These are phyloP conservation scores for Luffia ferchaultella DNA, from an alignment of 2,888 invertebrate genomes.

Conservation along the genomic window DNA sequence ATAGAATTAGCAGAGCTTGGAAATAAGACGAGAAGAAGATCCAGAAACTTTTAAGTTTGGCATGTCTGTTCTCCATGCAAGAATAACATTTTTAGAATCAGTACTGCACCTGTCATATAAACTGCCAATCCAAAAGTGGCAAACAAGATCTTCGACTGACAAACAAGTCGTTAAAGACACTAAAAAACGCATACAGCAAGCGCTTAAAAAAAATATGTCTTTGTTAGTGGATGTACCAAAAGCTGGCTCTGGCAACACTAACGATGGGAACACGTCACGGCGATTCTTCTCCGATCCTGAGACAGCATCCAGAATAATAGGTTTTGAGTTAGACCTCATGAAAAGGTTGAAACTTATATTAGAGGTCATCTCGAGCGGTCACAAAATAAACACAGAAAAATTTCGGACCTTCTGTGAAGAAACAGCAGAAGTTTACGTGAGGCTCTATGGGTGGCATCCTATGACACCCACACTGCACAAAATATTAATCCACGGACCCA, in stretches of 20 bases:
- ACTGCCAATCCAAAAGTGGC: not conserved
- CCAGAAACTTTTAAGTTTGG: not conserved
- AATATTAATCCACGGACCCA: too few species aligned
- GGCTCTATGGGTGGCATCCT: too few species aligned
- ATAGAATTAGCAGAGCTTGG: too few species aligned
- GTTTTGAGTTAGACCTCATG: not conserved
- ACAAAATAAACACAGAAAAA: too few species aligned
- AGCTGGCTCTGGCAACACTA: slow-evolving; percentile 1
- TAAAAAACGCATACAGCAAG: not conserved
- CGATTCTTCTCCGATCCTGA: not conserved
- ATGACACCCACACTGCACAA: too few species aligned
- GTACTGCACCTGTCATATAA: not conserved
- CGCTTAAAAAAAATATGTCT: not conserved
- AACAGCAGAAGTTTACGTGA: too few species aligned
- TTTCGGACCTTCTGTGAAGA: too few species aligned
- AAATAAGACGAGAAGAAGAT: not conserved
- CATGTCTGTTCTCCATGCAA: not conserved
- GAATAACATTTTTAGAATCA: not conserved
- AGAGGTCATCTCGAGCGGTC: not conserved
- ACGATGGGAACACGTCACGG: slow-evolving; percentile 3
- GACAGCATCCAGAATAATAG: not conserved
- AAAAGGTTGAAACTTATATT: not conserved
- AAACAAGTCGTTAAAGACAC: not conserved
- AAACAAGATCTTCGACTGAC: not conserved
- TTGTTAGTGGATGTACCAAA: slow-evolving; percentile 1